These are phyloP conservation scores for Micronycteris hirsuta DNA, from an alignment of 2,113 vertebrate species.

Conservation along the genomic window DNA sequence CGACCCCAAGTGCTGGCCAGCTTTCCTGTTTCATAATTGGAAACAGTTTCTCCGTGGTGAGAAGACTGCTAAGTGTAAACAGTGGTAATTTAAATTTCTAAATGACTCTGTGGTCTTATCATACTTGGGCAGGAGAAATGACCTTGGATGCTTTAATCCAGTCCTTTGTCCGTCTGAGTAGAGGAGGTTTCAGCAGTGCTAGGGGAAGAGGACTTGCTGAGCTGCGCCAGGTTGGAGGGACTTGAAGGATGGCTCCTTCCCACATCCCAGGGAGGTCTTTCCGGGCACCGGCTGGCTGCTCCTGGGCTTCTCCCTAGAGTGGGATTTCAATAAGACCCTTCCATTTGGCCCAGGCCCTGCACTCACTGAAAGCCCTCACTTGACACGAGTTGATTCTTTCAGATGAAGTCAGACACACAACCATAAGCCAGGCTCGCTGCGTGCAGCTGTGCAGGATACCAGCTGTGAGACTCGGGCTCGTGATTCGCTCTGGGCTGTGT, in stretches of 20 bases:
- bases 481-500: accelerated
- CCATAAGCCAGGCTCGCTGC: neutral
- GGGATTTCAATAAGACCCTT: neutral
- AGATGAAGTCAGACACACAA: neutral
- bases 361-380: neutral
- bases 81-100: slow-evolving; percentile 47
- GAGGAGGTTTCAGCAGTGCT: neutral
- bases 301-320: neutral
- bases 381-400: neutral
- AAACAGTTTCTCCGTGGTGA: slow-evolving; percentile 40
- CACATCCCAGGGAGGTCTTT: neutral
- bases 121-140: slow-evolving; percentile 8
- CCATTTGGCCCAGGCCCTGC: neutral
- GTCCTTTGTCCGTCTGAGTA: neutral
- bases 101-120: neutral
- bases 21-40: slow-evolving; percentile 50
- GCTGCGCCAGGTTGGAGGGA: neutral
- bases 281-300: neutral
- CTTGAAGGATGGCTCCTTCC: neutral
- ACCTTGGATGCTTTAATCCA: neutral
- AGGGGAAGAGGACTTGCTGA: neutral
- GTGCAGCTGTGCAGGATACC: neutral
- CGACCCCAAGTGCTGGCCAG: slow-evolving; percentile 27
- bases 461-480: neutral
- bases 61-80: slow-evolving; percentile 46